Evolutionary conservation across 2,797 vertebrate species (phyloP).

Genomic region (Momotus momota): DNA sequence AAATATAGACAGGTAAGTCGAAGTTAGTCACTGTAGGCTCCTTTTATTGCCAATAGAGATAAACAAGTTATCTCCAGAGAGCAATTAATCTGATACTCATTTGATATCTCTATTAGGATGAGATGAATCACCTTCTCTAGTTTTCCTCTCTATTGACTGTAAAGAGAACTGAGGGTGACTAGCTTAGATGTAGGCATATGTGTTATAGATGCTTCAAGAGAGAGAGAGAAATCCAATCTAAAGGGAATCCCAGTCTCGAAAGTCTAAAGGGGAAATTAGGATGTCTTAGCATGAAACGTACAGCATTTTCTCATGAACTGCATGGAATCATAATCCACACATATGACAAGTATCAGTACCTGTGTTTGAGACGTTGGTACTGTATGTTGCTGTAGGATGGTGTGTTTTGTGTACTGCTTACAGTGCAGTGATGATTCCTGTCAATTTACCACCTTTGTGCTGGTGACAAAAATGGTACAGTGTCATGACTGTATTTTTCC

Average conservation of each 20-base stretch:
- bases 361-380: not conserved
- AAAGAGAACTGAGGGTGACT: not conserved
- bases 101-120: conserved; percentile 39
- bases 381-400: not conserved
- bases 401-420: not conserved
- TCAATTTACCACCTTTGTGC: not conserved
- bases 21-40: conserved; percentile 50
- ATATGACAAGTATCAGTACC: not conserved
- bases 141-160: not conserved
- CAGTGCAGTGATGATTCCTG: not conserved
- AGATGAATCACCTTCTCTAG: conserved; percentile 49
- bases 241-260: not conserved
- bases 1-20: conserved; percentile 16
- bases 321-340: not conserved
- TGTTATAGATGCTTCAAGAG: not conserved
- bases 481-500: not conserved
- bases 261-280: not conserved
- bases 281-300: not conserved
- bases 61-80: conserved; percentile 43
- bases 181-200: not conserved
- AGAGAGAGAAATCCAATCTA: conserved; percentile 24
- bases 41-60: conserved; percentile 61
- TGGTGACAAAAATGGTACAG: not conserved
- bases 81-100: conserved; percentile 42
- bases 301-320: not conserved